These are phyloP conservation scores for Geophilus truncorum DNA, from an alignment of 2,888 invertebrate species.

Conservation along the genomic window DNA sequence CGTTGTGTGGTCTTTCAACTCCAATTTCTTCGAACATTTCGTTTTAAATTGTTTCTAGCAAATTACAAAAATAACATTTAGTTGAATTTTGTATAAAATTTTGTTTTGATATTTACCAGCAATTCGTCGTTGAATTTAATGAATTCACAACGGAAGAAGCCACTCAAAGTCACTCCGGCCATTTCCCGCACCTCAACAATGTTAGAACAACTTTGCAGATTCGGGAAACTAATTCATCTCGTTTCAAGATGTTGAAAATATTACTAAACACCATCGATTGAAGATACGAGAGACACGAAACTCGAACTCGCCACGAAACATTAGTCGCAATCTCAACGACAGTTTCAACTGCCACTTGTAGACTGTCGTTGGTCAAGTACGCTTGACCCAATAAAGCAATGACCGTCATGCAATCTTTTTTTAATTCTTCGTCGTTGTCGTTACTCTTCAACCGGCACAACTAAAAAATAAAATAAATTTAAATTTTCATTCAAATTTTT, in stretches of 20 bases:
- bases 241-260: constrained; percentile 49
- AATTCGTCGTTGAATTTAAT: no score
- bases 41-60: no score
- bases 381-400: constrained; percentile 65
- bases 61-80: no score
- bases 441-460: constrained; percentile 72
- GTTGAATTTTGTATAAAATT: no score
- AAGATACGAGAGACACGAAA: no score
- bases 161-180: constrained; percentile 75
- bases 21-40: no score
- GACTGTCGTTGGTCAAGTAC: constrained; percentile 56
- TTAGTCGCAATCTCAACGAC: constrained; percentile 52
- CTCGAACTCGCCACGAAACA: no score
- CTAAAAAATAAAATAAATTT: constrained; percentile 57
- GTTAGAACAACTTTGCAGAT: constrained; percentile 59
- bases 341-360: constrained; percentile 58
- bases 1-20: neutral
- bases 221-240: constrained; percentile 48
- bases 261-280: no score
- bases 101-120: no score
- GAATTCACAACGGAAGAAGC: constrained; percentile 80
- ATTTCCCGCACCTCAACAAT: constrained; percentile 67
- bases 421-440: constrained; percentile 70
- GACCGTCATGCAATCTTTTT: constrained; percentile 60
- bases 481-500: constrained; percentile 36